phyloP scores from a whole-genome alignment of 2,888 invertebrate species.

The Lathronympha strigana region DNA sequence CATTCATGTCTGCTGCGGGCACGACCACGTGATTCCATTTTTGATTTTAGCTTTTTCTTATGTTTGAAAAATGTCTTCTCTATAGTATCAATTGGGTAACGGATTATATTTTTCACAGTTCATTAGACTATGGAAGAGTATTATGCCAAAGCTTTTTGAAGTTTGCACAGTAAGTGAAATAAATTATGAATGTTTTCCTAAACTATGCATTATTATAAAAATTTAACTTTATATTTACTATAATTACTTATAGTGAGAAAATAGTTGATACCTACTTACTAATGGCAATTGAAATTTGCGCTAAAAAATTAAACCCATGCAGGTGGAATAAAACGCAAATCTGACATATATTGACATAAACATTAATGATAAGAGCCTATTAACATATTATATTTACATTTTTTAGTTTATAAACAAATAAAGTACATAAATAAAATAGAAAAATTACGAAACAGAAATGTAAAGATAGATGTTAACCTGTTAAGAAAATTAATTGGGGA shows the following conservation, averaged over 20 bases:
- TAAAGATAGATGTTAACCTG: slow-evolving; percentile 8
- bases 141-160: neutral
- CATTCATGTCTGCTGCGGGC: slow-evolving; percentile 75
- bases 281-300: neutral
- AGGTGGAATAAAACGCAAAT: neutral
- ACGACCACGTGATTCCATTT: slow-evolving; percentile 49
- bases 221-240: too few species aligned
- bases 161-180: neutral
- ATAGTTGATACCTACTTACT: neutral
- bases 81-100: neutral
- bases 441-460: slow-evolving; percentile 12
- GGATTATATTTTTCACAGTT: neutral
- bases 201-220: too few species aligned
- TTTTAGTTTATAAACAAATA: neutral
- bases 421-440: too few species aligned
- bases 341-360: neutral
- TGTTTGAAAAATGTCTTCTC: neutral
- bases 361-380: neutral
- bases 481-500: neutral
- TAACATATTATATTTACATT: neutral
- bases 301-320: neutral
- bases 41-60: slow-evolving; percentile 12
- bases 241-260: too few species aligned
- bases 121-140: neutral
- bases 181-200: too few species aligned